Evolutionary conservation across 2,888 invertebrate genomes (phyloP), one percentile per base, ranked within the genome.

Genomic region (Caradrina clavipalpis): DNA sequence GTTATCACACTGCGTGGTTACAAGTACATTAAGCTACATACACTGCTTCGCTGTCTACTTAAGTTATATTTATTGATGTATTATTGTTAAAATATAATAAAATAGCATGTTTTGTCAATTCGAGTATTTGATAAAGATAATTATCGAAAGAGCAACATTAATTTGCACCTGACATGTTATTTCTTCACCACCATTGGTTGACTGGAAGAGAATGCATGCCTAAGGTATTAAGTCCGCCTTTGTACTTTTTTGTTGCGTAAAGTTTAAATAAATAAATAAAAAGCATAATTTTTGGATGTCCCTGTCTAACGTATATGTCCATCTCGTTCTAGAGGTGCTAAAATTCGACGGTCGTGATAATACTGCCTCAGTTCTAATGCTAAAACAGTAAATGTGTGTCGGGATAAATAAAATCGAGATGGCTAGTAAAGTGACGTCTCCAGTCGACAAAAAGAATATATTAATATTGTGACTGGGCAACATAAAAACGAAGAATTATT

Each of bases 11-110:
- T 35, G 8, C 5, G 62, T 50, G 56, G 57, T 53, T 61, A 57
- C 5, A 51, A 80, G 51, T 64, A 75, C 54, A 75, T 64, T 57
- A 42, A 57, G 39, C 50, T 17, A 60, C 26, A 54, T 47, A 54
- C 45, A 64, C 39, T 49, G 31, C 60, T 66, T 73, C 35, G 53
- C 13, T 56, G 53, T 55, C 3, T 51, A 61, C 45, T 39, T 58
- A 57, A 51, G 53, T 68, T 50, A 58, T 56, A 42, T 60, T 42
- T 61, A 53, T 56, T 59, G 49, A 19, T 67, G 17, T 35, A 59
- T 65, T 65, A 61, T 1, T 62, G 49, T 47, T 76, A 59, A 51
- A 21, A 53, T 49, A n/a, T n/a, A n/a, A n/a, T n/a, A n/a, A 6
- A 47, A 49, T 78, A 15, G 19, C 17, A n/a, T 56, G 35, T 62